Percentiles rank a stretch among this genome's conserved stretches.
Evolutionary conservation across 2,888 invertebrate species (phyloP).

Genomic region (Agonum fuliginosum): DNA sequence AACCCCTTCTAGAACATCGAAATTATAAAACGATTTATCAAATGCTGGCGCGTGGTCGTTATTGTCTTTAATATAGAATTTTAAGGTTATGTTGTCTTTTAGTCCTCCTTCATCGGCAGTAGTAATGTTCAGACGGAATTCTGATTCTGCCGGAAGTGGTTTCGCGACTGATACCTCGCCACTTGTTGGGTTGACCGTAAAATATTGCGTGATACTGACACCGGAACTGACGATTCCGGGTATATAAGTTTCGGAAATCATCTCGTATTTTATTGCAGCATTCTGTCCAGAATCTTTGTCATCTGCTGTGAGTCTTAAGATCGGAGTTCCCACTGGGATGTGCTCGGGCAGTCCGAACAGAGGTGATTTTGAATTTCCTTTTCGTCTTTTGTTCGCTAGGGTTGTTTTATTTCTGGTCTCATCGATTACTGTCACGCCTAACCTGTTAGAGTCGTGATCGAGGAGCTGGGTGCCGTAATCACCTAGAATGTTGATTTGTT

Average conservation of each 20-base stretch:
- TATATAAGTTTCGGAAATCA: slow-evolving; percentile 81
- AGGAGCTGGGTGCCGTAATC: slow-evolving; percentile 81
- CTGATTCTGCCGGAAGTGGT: slow-evolving; percentile 83
- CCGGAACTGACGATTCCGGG: slow-evolving; percentile 73
- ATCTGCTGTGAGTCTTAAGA: slow-evolving; percentile 81
- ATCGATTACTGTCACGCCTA: slow-evolving; percentile 73
- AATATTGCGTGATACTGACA: slow-evolving; percentile 79
- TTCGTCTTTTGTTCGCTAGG: slow-evolving; percentile 33
- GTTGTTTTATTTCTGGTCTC: slow-evolving; percentile 65
- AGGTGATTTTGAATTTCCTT: slow-evolving; percentile 72
- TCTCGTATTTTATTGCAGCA: slow-evolving; percentile 82
- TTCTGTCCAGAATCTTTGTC: slow-evolving; percentile 85
- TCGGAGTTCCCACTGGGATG: slow-evolving; percentile 80
- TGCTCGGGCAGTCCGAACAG: slow-evolving; percentile 84
- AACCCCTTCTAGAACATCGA: slow-evolving; percentile 82
- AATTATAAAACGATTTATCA: slow-evolving; percentile 87
- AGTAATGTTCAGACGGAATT: slow-evolving; percentile 84
- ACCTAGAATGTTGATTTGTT: slow-evolving; percentile 81
- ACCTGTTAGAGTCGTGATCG: slow-evolving; percentile 77
- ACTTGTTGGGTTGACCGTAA: slow-evolving; percentile 83
- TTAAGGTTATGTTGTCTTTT: slow-evolving; percentile 81
- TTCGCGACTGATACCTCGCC: slow-evolving; percentile 85
- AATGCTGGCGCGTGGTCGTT: slow-evolving; percentile 91
- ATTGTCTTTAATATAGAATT: slow-evolving; percentile 85
- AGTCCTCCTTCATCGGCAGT: slow-evolving; percentile 86